These are phyloP conservation scores for Palloptera scutellata DNA, from an alignment of 2,888 invertebrate genomes.

Conservation along the genomic window DNA sequence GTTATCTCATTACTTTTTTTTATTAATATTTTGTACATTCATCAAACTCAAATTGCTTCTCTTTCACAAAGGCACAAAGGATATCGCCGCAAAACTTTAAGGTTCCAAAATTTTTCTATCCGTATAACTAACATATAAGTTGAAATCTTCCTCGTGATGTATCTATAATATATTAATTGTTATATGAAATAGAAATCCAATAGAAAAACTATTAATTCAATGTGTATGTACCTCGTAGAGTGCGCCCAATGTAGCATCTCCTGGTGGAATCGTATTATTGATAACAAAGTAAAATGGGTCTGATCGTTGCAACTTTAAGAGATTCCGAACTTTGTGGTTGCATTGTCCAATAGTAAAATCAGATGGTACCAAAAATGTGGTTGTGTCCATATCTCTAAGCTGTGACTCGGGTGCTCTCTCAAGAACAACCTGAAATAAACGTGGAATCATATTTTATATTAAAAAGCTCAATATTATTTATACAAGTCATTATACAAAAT, in stretches of 20 bases:
- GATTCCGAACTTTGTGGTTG: constrained; percentile 94
- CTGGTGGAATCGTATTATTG: constrained; percentile 96
- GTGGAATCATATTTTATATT: not conserved
- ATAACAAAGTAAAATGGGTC: constrained; percentile 98
- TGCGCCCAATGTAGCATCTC: constrained; percentile 95
- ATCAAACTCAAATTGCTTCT: constrained; percentile 10
- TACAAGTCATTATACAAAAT: not conserved
- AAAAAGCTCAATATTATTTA: not conserved
- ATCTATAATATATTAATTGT: constrained; percentile 70
- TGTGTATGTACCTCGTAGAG: constrained; percentile 78
- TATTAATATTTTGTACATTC: too few relatives aligned
- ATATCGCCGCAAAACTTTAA: constrained; percentile 5
- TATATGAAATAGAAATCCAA: not conserved
- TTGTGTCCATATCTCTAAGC: constrained; percentile 95
- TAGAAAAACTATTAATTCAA: not conserved
- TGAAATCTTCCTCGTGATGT: constrained; percentile 99
- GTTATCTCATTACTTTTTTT: too few relatives aligned
- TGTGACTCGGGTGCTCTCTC: constrained; percentile 96
- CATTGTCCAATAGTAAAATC: constrained; percentile 97
- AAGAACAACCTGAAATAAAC: constrained; percentile 79
- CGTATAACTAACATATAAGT: constrained; percentile 98
- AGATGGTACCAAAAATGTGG: constrained; percentile 95
- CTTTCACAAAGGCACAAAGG: constrained; percentile 16
- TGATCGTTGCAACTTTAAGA: constrained; percentile 93
- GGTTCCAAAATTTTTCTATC: constrained; percentile 98